phyloP scores from a whole-genome alignment of 2,888 invertebrate species.

The Lysandra bellargus region DNA sequence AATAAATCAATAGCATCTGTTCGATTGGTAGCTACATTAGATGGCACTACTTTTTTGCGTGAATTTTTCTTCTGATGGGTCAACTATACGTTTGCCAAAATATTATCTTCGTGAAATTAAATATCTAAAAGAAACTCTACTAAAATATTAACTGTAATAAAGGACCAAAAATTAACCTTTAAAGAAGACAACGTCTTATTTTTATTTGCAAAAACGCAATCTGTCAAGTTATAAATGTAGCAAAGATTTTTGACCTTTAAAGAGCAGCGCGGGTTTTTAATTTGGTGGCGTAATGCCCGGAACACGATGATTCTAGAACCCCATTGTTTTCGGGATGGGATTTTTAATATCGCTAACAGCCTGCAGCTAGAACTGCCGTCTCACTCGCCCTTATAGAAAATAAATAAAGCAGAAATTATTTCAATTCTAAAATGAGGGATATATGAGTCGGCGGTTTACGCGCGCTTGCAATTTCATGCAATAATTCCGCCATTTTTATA shows the following conservation, averaged over 20 bases:
- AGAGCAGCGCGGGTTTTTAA: conserved; percentile 23
- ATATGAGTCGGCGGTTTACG: conserved; percentile 59
- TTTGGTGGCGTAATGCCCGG: neutral
- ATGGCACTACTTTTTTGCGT: too few relatives aligned
- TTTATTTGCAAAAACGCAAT: neutral
- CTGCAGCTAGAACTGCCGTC: conserved; percentile 51
- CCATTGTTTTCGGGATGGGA: conserved; percentile 31
- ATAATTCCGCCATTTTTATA: conserved; percentile 15
- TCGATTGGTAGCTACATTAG: too few relatives aligned
- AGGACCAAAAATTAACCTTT: neutral
- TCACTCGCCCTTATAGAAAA: conserved; percentile 70
- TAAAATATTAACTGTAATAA: neutral
- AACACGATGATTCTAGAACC: conserved; percentile 11
- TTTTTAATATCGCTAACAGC: conserved; percentile 42
- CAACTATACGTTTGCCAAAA: too few relatives aligned
- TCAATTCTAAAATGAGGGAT: conserved; percentile 67
- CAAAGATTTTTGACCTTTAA: neutral
- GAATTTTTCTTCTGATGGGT: too few relatives aligned
- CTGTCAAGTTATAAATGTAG: neutral
- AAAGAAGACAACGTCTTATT: neutral
- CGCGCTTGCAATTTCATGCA: conserved; percentile 41
- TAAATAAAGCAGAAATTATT: conserved; percentile 73
- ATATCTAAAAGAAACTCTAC: too few relatives aligned
- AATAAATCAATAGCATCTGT: too few relatives aligned
- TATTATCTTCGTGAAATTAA: too few relatives aligned